Evolutionary conservation across 2,797 vertebrate species (phyloP).

Genomic region (Melanogrammus aeglefinus): DNA sequence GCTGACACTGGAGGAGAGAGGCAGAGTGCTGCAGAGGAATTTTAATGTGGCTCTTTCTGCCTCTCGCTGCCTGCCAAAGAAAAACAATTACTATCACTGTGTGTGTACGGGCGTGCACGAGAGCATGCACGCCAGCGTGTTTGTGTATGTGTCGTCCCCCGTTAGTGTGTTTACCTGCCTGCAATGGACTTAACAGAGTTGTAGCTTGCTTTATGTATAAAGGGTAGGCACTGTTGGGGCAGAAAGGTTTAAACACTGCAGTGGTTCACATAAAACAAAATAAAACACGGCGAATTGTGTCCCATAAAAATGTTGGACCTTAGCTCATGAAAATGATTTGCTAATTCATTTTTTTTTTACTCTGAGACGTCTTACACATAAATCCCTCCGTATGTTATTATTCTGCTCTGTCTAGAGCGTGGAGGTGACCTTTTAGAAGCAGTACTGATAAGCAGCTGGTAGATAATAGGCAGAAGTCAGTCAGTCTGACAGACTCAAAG

Average conservation of each 20-base stretch:
- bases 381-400: not conserved
- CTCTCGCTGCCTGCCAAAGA: slow-evolving; percentile 62
- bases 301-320: not conserved
- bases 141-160: slow-evolving; percentile 5
- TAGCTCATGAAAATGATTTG: not conserved
- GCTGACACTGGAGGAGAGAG: slow-evolving; percentile 57
- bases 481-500: slow-evolving; percentile 17
- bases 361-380: not conserved
- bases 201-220: slow-evolving; percentile 41
- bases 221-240: slow-evolving; percentile 28
- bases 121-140: not conserved
- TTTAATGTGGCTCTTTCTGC: slow-evolving; percentile 69
- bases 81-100: slow-evolving; percentile 70
- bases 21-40: slow-evolving; percentile 67
- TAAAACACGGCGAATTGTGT: not conserved
- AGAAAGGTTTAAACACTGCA: not conserved
- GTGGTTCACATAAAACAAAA: not conserved
- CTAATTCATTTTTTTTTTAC: not conserved
- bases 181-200: slow-evolving; percentile 29
- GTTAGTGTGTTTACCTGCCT: slow-evolving; percentile 29
- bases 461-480: slow-evolving; percentile 36
- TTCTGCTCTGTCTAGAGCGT: slow-evolving; percentile 21
- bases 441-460: slow-evolving; percentile 38
- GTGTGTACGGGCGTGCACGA: not conserved
- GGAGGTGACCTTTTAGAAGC: slow-evolving; percentile 39